These are phyloP conservation scores for Ectobius pallidus DNA, from an alignment of 2,888 invertebrate species.

Conservation along the genomic window DNA sequence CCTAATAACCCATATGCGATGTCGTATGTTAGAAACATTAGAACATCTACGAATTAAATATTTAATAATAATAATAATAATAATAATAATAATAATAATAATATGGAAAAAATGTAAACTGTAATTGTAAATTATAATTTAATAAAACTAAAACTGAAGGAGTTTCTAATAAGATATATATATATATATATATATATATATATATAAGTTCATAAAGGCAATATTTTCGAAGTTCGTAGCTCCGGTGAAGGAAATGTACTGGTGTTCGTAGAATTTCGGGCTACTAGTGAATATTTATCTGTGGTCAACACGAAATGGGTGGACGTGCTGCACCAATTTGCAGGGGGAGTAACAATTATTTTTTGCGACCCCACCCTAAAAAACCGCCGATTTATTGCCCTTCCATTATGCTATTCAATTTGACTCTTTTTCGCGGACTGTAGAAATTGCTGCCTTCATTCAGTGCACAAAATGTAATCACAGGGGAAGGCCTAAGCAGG, in stretches of 20 bases:
- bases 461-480: background rate
- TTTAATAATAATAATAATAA: no score
- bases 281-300: background rate
- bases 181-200: background rate
- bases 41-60: no score
- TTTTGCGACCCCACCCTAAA: background rate
- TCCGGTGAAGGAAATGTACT: background rate
- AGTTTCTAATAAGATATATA: background rate
- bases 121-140: no score
- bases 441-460: background rate
- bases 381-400: constrained; percentile 1
- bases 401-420: constrained; percentile 1
- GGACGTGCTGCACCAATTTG: background rate
- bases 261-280: background rate
- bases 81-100: no score
- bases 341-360: background rate
- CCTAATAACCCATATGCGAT: no score
- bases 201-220: background rate
- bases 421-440: background rate
- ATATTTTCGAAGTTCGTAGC: background rate
- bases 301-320: background rate
- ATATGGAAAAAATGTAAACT: no score
- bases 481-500: no score
- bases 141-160: background rate
- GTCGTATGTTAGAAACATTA: no score